Percentiles rank a stretch among this genome's conserved stretches.
phyloP scores from a whole-genome alignment of 2,113 vertebrate species.

The Alligator mississippiensis region DNA sequence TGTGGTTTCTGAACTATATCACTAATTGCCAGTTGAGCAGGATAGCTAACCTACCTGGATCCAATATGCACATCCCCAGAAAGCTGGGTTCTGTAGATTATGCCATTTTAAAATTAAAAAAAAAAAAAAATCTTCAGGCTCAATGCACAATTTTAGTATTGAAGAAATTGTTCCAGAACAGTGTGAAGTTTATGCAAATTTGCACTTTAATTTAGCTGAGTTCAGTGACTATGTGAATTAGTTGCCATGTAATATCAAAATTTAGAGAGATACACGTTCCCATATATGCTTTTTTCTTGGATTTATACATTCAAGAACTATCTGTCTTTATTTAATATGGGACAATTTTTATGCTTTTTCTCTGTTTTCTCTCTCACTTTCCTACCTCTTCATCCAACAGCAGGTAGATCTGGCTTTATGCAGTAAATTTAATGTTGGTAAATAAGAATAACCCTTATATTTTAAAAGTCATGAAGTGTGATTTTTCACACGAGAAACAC shows the following conservation, averaged over 20 bases:
- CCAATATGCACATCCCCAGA: neutral
- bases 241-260: neutral
- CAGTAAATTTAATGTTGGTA: neutral
- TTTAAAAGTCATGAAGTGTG: neutral
- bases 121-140: neutral
- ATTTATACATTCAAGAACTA: neutral
- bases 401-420: neutral
- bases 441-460: neutral
- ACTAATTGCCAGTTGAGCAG: neutral
- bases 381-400: neutral
- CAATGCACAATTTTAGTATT: neutral
- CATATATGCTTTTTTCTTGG: neutral
- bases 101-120: neutral
- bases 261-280: neutral
- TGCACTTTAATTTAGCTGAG: neutral
- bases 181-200: neutral
- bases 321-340: neutral
- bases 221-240: neutral
- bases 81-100: neutral
- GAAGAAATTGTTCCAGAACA: neutral
- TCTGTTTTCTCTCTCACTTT: neutral
- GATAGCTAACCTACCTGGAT: neutral
- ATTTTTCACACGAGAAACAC: neutral
- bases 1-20: neutral
- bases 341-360: neutral